These are phyloP conservation scores for Hydriomena furcata DNA, from an alignment of 2,888 invertebrate genomes.

Conservation along the genomic window DNA sequence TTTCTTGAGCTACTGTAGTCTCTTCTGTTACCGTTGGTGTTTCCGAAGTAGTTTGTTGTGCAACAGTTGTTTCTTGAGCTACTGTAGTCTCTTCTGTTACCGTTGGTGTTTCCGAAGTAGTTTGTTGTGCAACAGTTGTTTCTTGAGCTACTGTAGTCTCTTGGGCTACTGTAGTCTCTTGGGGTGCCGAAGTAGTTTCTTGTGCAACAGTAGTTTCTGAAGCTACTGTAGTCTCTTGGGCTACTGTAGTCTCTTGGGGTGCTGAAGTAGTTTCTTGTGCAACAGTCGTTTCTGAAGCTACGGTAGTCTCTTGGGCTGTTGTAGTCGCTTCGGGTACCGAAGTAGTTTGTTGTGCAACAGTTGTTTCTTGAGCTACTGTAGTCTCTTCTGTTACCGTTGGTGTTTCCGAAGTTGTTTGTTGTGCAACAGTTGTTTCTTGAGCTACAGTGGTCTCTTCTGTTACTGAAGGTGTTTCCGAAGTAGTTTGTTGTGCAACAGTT, in stretches of 20 bases:
- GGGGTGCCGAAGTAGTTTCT: background rate
- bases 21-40: no score
- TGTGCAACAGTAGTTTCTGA: background rate
- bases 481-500: background rate
- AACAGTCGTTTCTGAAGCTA: no score
- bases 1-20: background rate
- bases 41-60: background rate
- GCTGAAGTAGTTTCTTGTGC: background rate
- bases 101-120: no score
- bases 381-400: constrained; percentile 11
- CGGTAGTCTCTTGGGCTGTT: constrained; percentile 6
- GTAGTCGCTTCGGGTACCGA: no score
- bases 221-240: background rate
- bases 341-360: background rate
- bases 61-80: no score
- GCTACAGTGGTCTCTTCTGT: constrained; percentile 5
- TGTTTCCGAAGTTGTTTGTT: constrained; percentile 2
- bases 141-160: background rate
- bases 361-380: constrained; percentile 6
- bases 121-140: background rate
- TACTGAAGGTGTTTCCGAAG: constrained; percentile 8
- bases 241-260: background rate
- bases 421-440: constrained; percentile 8
- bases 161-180: no score
- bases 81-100: background rate